Evolutionary conservation across 2,888 invertebrate species (phyloP).

Genomic region (Temnothorax rugatulus): DNA sequence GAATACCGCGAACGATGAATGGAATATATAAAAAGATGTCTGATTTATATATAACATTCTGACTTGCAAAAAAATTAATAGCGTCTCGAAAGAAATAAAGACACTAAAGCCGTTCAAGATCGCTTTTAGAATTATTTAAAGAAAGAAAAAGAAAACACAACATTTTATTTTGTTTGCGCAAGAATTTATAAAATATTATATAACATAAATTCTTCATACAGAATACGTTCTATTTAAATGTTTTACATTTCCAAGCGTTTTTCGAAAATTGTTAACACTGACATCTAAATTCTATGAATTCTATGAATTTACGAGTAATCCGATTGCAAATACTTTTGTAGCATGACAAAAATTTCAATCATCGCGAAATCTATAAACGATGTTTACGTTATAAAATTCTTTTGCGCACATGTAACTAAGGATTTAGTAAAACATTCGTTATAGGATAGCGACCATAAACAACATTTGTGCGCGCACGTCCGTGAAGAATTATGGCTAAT

Average conservation of each 20-base stretch:
- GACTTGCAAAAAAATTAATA: slow-evolving; percentile 13
- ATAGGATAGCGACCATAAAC: slow-evolving; percentile 28
- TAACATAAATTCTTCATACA: not conserved
- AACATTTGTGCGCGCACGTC: slow-evolving; percentile 23
- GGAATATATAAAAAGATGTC: slow-evolving; percentile 42
- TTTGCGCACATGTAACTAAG: slow-evolving; percentile 13
- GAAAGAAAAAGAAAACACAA: not conserved
- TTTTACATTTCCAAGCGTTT: not conserved
- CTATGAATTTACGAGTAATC: not conserved
- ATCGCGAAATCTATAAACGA: not conserved
- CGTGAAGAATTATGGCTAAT: slow-evolving; percentile 41
- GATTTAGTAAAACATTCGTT: slow-evolving; percentile 34
- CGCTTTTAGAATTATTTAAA: not conserved
- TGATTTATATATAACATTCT: slow-evolving; percentile 24
- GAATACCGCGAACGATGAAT: slow-evolving; percentile 29
- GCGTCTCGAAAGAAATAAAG: not conserved
- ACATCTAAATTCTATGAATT: not conserved
- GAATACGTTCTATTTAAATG: not conserved
- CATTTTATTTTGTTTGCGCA: not conserved
- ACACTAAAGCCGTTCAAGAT: not conserved
- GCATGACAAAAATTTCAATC: not conserved
- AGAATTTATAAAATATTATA: slow-evolving; percentile 18
- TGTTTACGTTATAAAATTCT: slow-evolving; percentile 9
- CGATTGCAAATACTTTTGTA: slow-evolving; percentile 10
- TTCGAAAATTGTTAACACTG: not conserved